These are phyloP conservation scores for Calliscelio sp. DNA, from an alignment of 2,888 invertebrate genomes.

Conservation along the genomic window DNA sequence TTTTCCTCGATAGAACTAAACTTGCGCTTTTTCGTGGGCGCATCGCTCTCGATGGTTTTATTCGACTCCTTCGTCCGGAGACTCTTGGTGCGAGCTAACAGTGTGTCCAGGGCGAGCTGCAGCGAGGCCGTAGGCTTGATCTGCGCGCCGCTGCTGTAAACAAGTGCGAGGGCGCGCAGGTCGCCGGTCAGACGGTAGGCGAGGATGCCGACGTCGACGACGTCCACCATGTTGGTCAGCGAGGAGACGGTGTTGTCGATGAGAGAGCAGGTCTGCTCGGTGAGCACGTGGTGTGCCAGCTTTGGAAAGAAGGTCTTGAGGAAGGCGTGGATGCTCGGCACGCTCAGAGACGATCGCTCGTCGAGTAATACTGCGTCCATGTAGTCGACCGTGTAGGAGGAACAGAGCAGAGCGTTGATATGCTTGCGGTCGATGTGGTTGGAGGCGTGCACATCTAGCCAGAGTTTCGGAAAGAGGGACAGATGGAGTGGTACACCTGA, in stretches of 20 bases:
- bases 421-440: slow-evolving; percentile 92
- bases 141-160: slow-evolving; percentile 86
- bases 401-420: slow-evolving; percentile 92
- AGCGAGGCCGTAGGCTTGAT: slow-evolving; percentile 83
- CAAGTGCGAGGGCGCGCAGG: slow-evolving; percentile 87
- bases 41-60: slow-evolving; percentile 80
- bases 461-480: slow-evolving; percentile 95
- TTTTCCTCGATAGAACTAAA: slow-evolving; percentile 80
- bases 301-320: slow-evolving; percentile 96
- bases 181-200: slow-evolving; percentile 87
- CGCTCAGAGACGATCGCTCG: slow-evolving; percentile 94
- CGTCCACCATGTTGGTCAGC: slow-evolving; percentile 87
- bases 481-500: slow-evolving; percentile 92
- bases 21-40: slow-evolving; percentile 84
- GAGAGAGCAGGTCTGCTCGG: slow-evolving; percentile 88
- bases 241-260: slow-evolving; percentile 89
- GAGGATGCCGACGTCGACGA: slow-evolving; percentile 87
- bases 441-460: slow-evolving; percentile 94
- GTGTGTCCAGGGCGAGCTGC: slow-evolving; percentile 82
- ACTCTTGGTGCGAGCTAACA: slow-evolving; percentile 81
- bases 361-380: slow-evolving; percentile 95
- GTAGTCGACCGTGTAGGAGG: slow-evolving; percentile 95
- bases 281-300: slow-evolving; percentile 89
- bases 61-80: slow-evolving; percentile 79
- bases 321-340: slow-evolving; percentile 94